Evolutionary conservation across 2,888 invertebrate genomes (phyloP).

Genomic region (Drosophila crucigera): DNA sequence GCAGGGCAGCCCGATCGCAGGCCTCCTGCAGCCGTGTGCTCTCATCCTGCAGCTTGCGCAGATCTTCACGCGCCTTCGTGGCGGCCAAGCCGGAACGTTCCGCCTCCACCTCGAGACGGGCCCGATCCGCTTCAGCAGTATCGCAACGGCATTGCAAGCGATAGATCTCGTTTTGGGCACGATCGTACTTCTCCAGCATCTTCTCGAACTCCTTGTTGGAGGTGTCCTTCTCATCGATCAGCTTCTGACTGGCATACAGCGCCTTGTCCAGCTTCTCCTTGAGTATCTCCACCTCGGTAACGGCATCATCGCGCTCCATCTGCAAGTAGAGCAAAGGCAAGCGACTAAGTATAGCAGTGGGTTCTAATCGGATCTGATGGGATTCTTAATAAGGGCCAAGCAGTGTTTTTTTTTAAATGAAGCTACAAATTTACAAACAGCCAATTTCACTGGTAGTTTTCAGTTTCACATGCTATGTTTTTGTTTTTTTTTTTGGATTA

Average conservation of each 20-base stretch:
- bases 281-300: conserved; percentile 93
- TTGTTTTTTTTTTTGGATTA: conserved; percentile 32
- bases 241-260: conserved; percentile 92
- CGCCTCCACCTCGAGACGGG: conserved; percentile 93
- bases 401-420: conserved; percentile 39
- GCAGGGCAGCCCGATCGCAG: conserved; percentile 94
- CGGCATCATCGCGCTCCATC: conserved; percentile 94
- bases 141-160: conserved; percentile 95
- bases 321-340: conserved; percentile 82
- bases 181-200: conserved; percentile 96
- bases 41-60: conserved; percentile 94
- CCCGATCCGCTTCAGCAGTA: conserved; percentile 94
- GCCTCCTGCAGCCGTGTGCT: conserved; percentile 93
- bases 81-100: conserved; percentile 93
- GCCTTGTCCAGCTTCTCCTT: conserved; percentile 96
- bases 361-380: neutral
- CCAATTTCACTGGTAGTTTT: conserved; percentile 75
- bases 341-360: conserved; percentile 3
- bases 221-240: conserved; percentile 94
- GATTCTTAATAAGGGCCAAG: conserved; percentile 28
- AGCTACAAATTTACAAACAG: conserved; percentile 84
- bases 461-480: conserved; percentile 68
- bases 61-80: conserved; percentile 93
- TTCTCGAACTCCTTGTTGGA: conserved; percentile 96
- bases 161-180: conserved; percentile 95